Base-by-base conservation (phyloP, 2,888 invertebrate species). In the Amblyjoppa fuscipennis region DNA sequence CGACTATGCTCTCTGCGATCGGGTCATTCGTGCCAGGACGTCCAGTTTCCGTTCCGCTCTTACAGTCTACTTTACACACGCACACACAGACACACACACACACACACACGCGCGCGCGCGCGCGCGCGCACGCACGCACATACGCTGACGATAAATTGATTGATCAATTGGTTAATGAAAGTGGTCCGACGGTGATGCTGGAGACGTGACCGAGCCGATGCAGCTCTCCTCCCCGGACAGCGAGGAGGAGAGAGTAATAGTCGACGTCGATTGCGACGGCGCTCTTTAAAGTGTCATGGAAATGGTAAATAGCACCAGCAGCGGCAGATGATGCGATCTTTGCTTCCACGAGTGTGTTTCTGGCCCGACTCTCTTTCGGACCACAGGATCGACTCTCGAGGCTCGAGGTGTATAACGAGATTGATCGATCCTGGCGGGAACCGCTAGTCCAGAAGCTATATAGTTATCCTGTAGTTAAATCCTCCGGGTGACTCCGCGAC, bases 141-240 rank as follows among this genome's bases (percentile, higher is more conserved):
- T 11, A 11, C 41, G 41, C 41, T 41, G 31, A 61, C 56, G 56
- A 25, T 91, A 89, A 91, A 31, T 69, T 90, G 90, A 91, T 91
- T 89, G 70, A 89, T 88, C 92, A 91, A 92, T 92, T 92, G 90
- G 91, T 90, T 90, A 92, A 92, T 91, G 89, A 91, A 90, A 80
- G 71, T 86, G 34, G 31, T 66, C 20, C 49, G 45, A 69, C 38
- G 16, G 56, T 68, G 75, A 45, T 31, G 68, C 25, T 41, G 71
- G 49, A 38, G 83, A 56, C 75, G 74, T 74, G 74, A 82, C 77
- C 71, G 70, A 74, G 66, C 69, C 79, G 75, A 84, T 82, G 81
- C 53, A 78, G 66, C 51, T 34, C 16, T 38, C 41, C 41, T 69
- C 5, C 13, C 16, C 3, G 66, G 49, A 41, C 25, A 16, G 75